phyloP scores from a whole-genome alignment of 2,888 invertebrate species.

The Marronus borbonicus region DNA sequence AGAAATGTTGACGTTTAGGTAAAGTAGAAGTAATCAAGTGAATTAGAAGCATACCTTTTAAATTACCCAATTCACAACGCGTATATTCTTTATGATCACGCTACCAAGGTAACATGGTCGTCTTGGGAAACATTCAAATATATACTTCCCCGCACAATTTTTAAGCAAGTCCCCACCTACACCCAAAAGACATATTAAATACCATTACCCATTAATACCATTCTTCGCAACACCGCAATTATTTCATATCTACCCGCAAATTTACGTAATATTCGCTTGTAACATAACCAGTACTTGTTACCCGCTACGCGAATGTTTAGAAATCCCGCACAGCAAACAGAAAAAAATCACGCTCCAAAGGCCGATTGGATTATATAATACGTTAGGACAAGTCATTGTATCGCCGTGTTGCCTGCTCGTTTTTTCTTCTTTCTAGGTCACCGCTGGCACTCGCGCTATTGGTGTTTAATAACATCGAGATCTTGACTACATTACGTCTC shows the following conservation, averaged over 20 bases:
- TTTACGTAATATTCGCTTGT: conserved; percentile 4
- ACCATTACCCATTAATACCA: no score
- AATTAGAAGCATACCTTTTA: no score
- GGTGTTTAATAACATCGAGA: conserved; percentile 28
- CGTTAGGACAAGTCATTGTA: conserved; percentile 16
- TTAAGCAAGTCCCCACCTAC: not conserved
- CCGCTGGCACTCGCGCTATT: not conserved
- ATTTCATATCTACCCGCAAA: not conserved
- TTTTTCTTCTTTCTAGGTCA: conserved; percentile 35
- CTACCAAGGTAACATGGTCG: no score
- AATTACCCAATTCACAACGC: no score
- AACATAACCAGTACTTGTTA: not conserved
- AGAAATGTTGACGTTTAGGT: no score
- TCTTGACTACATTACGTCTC: conserved; percentile 11
- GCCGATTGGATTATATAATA: conserved; percentile 10
- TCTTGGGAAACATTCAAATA: no score
- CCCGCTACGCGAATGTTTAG: conserved; percentile 26
- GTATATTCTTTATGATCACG: no score
- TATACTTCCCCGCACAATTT: not conserved
- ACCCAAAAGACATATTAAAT: not conserved
- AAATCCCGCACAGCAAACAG: not conserved
- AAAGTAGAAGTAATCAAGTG: no score
- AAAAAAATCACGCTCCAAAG: conserved; percentile 6
- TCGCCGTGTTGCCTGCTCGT: conserved; percentile 2
- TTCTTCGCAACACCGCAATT: not conserved